Base-by-base conservation (phyloP, 1,140 invertebrate genomes). In the Tigriopus japonicus region DNA sequence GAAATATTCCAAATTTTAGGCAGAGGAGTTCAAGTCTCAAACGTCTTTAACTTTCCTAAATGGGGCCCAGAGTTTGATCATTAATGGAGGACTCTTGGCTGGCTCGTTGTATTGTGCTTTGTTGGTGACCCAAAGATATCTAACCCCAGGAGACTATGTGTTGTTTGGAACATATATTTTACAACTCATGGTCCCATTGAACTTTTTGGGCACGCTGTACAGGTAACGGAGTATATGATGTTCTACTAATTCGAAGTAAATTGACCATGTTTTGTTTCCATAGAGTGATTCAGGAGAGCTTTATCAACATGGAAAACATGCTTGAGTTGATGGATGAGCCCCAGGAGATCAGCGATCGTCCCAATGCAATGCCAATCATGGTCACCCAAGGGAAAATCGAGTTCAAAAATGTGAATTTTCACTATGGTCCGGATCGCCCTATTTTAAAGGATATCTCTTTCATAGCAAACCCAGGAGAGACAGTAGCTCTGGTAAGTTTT, bases 281-380 rank as follows among this genome's bases (percentile, higher is more conserved):
- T 68, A 91, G 90, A 69, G 85, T 87, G 52, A 94, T 98, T 63
- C 93, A 98, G 68, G 89, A 90, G 70, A 89, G 92, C 69, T 97
- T 98, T 69, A 82, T 97, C 23, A 94, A 98, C 67, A 98, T 98
- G 94, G 94, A 98, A 75, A 97, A 98, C 70, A 97, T 98, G 93
- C 92, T 98, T 73, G 91, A 96, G 59, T 70, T 98, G 52, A 73
- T 98, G 54, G 79, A 82, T 54, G 85, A 92, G 70, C 78, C 85
- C 23, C 78, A 85, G 63, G 92, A 97, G 75, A 79, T 96, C 53
- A 75, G 81, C 14, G 90, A 97, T 75, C 78, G 79, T 1, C 80
- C 82, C 0, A 81, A 82, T 60, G 88, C 88, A 51, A 78, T 77
- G 7, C 76, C 80, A 17, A 69, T 96, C 17, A 68, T 79, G 6